Percentiles rank a stretch among this genome's conserved stretches.
Evolutionary conservation across 2,888 invertebrate genomes (phyloP).

Genomic region (Schizotus pectinicornis): DNA sequence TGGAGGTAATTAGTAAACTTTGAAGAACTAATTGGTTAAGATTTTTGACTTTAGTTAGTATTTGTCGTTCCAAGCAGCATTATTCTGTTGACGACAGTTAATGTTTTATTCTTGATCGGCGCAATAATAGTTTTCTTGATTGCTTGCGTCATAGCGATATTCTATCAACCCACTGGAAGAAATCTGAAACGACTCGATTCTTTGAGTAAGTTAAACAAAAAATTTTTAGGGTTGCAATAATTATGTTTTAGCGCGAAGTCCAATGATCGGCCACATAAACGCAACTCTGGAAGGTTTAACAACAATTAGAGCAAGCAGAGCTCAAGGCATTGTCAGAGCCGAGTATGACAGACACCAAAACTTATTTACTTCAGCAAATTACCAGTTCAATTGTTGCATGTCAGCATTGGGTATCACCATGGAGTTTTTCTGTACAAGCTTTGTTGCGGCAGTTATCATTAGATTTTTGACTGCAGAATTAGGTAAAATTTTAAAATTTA

Average conservation of each 20-base stretch:
- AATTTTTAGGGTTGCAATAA: not conserved
- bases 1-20: not conserved
- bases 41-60: not conserved
- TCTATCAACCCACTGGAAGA: conserved; percentile 42
- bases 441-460: conserved; percentile 13
- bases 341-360: conserved; percentile 68
- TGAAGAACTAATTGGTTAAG: not conserved
- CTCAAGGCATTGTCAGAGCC: conserved; percentile 64
- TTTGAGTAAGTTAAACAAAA: conserved; percentile 37
- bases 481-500: conserved; percentile 62
- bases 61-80: not conserved
- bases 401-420: conserved; percentile 42
- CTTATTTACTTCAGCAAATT: conserved; percentile 44
- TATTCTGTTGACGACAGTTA: conserved; percentile 24
- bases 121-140: conserved; percentile 32
- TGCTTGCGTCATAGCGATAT: conserved; percentile 31
- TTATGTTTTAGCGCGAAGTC: conserved; percentile 2
- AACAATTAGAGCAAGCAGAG: conserved; percentile 56
- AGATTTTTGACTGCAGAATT: conserved; percentile 68
- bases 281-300: not conserved
- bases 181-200: conserved; percentile 46
- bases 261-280: not conserved
- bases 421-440: conserved; percentile 33
- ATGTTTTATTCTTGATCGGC: conserved; percentile 25
- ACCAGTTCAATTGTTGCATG: conserved; percentile 39